phyloP scores from a whole-genome alignment of 2,797 vertebrate genomes.

The Trachurus trachurus region DNA sequence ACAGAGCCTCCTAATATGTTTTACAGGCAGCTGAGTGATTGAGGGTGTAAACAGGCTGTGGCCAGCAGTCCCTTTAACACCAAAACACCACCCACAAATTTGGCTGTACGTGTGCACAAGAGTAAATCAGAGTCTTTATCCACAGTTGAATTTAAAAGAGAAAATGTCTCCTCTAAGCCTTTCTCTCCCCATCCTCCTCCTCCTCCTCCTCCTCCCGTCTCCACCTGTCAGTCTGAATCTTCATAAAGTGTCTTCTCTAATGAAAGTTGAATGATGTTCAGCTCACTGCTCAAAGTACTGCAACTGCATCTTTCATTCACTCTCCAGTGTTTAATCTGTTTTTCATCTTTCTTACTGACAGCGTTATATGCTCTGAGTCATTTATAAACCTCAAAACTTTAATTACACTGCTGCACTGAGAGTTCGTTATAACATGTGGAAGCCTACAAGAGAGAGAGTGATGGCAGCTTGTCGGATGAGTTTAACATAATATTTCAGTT shows the following conservation, averaged over 20 bases:
- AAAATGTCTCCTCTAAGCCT: conserved; percentile 1
- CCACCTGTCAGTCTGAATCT: background rate
- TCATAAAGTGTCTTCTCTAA: background rate
- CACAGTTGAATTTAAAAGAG: conserved; percentile 6
- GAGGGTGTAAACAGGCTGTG: background rate
- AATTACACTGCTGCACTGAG: conserved; percentile 22
- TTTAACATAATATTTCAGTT: conserved; percentile 9
- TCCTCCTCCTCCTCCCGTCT: background rate
- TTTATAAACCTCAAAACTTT: conserved; percentile 22
- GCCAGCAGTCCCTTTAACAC: background rate
- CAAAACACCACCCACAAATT: background rate
- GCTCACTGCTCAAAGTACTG: conserved; percentile 18
- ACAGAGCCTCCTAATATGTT: background rate
- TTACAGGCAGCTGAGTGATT: background rate
- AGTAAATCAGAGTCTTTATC: background rate
- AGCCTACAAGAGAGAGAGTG: background rate
- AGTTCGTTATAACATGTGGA: conserved; percentile 28
- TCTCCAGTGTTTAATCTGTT: conserved; percentile 24
- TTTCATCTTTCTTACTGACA: conserved; percentile 32
- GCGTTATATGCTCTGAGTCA: conserved; percentile 19
- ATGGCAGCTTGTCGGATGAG: conserved; percentile 10
- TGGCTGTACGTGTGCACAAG: background rate
- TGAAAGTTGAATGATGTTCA: conserved; percentile 33
- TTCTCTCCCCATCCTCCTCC: background rate
- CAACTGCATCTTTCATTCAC: conserved; percentile 31